Conservation (phyloP, 2,888 invertebrate species). For the Epinotia demarniana region DNA sequence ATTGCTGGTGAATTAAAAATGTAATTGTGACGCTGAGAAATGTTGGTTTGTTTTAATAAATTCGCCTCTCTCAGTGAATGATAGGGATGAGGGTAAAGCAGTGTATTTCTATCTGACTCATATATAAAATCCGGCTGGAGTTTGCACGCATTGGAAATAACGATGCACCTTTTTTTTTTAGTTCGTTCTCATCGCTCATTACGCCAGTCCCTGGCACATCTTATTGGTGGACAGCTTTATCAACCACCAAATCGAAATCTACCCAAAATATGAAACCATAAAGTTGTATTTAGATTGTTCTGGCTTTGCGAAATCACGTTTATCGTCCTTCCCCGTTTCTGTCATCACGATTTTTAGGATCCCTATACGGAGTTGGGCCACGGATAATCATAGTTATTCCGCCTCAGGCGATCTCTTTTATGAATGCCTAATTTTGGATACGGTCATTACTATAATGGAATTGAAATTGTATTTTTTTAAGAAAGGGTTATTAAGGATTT, state of each 20-base stretch:
- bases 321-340: constrained; percentile 62
- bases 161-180: constrained; percentile 62
- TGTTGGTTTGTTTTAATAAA: constrained; percentile 51
- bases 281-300: constrained; percentile 52
- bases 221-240: constrained; percentile 62
- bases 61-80: constrained; percentile 41
- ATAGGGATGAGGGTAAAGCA: constrained; percentile 36
- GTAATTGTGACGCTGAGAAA: constrained; percentile 62
- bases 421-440: constrained; percentile 72
- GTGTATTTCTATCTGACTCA: constrained; percentile 43
- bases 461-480: constrained; percentile 64
- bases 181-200: constrained; percentile 67
- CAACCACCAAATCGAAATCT: constrained; percentile 51
- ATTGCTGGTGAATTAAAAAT: constrained; percentile 59
- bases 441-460: constrained; percentile 59
- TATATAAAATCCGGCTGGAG: constrained; percentile 56
- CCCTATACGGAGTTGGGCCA: constrained; percentile 64
- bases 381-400: constrained; percentile 77
- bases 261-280: constrained; percentile 51
- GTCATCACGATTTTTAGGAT: constrained; percentile 70
- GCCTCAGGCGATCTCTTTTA: constrained; percentile 72
- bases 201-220: constrained; percentile 65
- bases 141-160: constrained; percentile 65
- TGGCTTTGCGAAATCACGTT: constrained; percentile 55
- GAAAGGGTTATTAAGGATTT: constrained; percentile 51